Percentiles rank a stretch among this genome's conserved stretches.
Evolutionary conservation across 2,113 vertebrate species (phyloP).

Genomic region (Taurulus bubalis): DNA sequence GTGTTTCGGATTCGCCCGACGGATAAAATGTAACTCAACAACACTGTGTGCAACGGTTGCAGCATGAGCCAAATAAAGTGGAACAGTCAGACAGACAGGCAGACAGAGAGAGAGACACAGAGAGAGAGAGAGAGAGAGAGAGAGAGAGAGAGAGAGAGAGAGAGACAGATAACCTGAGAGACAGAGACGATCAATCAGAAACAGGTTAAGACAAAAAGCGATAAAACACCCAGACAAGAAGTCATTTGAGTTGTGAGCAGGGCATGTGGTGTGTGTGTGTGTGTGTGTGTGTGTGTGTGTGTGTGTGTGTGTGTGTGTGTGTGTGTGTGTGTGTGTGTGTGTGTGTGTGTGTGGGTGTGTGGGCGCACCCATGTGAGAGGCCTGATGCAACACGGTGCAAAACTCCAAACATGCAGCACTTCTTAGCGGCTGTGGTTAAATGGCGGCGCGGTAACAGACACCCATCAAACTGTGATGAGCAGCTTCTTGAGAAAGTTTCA

Average conservation of each 20-base stretch:
- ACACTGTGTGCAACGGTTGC: conserved; percentile 27
- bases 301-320: background rate
- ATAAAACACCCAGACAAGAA: conserved; percentile 33
- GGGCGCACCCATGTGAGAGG: background rate
- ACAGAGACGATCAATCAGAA: conserved; percentile 22
- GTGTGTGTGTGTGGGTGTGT: background rate
- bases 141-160: background rate
- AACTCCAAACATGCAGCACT: conserved; percentile 14
- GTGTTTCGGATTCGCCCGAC: conserved; percentile 6
- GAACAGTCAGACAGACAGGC: background rate
- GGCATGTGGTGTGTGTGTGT: conserved; percentile 1
- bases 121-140: no score
- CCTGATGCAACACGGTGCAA: conserved; percentile 51
- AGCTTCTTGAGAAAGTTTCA: no score
- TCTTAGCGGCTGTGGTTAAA: conserved; percentile 5
- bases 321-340: conserved; percentile 4
- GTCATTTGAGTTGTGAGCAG: conserved; percentile 10
- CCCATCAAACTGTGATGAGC: background rate
- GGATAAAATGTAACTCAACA: conserved; percentile 19
- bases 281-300: conserved; percentile 5
- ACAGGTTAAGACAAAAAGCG: conserved; percentile 25
- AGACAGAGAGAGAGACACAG: no score
- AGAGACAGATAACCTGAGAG: conserved; percentile 34
- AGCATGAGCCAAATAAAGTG: conserved; percentile 21
- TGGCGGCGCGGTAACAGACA: background rate